Evolutionary conservation across 2,113 vertebrate species (phyloP), one percentile per base, ranked within the genome.

Genomic region (Ageneiosus marmoratus): DNA sequence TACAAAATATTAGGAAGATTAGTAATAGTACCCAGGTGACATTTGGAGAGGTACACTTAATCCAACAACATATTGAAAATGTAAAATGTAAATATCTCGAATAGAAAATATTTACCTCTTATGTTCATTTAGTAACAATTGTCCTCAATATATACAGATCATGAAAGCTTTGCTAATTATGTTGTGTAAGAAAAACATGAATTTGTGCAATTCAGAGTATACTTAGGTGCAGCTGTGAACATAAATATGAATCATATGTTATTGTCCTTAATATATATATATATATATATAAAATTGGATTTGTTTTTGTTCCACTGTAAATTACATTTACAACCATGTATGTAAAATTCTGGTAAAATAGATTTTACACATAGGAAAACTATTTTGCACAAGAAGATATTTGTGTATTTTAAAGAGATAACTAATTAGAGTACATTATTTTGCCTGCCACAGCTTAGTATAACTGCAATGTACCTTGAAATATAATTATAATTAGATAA

Each of bases 51-150:
- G 4, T 56, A 48, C 27, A 63, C 51, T 48, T 79, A 34, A 65
- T 51, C 62, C 46, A 70, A 46, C 44, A 46, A n/a, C 4, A 0
- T 24, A 46, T n/a, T n/a, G 41, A 70, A 70, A 46, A 70, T 70
- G 67, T 70, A 41, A 69, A 69, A 70, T 46, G 41, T n/a, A 70
- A 70, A 46, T n/a, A 24, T 46, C 41, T 70, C n/a, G 41, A 46
- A 46, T 46, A 46, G 67, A 46, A 70, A 70, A 22, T 11, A 16
- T 7, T 18, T 10, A 37, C 20, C 63, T 67, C 20, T 70, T 44
- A 24, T 46, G 24, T 46, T 70, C 41, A 70, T 70, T 70, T n/a
- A 70, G 41, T 70, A 46, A 70, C 37, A 8, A 46, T 46, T 70
- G 13, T 46, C 10, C 67, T 16, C 18, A 24, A 41, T 20, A 69